These are phyloP conservation scores for Amphipyra berbera DNA, from an alignment of 2,888 invertebrate genomes.

Conservation along the genomic window DNA sequence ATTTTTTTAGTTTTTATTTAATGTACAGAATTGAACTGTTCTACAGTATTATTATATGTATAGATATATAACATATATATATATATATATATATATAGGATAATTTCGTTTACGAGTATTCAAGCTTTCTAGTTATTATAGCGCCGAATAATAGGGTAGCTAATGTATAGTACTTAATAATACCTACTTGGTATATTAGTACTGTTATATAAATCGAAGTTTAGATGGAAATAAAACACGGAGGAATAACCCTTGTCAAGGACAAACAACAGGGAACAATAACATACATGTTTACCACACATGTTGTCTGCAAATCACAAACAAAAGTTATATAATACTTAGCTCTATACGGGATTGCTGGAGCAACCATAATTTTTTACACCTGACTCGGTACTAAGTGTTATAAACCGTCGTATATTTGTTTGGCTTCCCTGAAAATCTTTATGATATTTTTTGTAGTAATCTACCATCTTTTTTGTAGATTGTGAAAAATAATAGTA, in stretches of 20 bases:
- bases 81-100: no score
- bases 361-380: constrained; percentile 2
- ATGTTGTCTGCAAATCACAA: constrained; percentile 1
- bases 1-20: no score
- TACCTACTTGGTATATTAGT: no score
- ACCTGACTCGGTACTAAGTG: background rate
- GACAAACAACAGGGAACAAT: background rate
- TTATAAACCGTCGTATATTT: background rate
- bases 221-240: background rate
- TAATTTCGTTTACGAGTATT: no score
- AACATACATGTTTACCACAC: background rate
- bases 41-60: no score
- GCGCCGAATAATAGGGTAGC: no score
- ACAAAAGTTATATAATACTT: background rate
- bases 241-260: background rate
- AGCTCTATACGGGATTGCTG: background rate
- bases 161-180: no score
- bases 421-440: background rate
- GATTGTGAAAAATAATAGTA: no score
- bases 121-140: no score
- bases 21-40: no score
- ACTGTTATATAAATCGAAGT: no score
- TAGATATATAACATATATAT: no score
- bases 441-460: background rate
- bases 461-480: background rate